A percentile compares a stretch with the other conserved stretches of the same genome.
These are phyloP conservation scores for Gobio occitaniae DNA, from an alignment of 2,797 vertebrate species.

Conservation along the genomic window DNA sequence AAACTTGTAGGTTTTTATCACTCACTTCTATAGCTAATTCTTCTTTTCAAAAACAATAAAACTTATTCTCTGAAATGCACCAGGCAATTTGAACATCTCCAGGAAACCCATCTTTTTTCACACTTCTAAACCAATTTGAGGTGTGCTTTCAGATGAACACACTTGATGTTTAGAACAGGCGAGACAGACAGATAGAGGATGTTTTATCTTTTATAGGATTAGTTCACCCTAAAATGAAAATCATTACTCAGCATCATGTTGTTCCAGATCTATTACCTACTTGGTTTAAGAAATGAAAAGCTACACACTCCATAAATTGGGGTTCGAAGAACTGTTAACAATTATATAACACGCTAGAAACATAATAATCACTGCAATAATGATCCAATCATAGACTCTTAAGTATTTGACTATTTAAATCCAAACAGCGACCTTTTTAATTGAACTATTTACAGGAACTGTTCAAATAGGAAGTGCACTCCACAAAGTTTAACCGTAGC, in stretches of 20 bases:
- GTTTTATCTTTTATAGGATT: not conserved
- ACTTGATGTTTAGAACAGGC: not conserved
- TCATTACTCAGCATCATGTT: not conserved
- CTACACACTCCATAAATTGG: too few species aligned
- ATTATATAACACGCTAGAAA: too few species aligned
- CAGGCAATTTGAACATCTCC: not conserved
- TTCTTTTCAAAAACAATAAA: not conserved
- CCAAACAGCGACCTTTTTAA: too few species aligned
- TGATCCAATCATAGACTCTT: too few species aligned
- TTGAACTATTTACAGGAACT: not conserved
- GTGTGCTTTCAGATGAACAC: not conserved
- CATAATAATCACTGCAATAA: too few species aligned
- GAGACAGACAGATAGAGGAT: not conserved
- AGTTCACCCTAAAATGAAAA: not conserved
- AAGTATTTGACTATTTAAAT: too few species aligned
- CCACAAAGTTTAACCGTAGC: slow-evolving; percentile 13
- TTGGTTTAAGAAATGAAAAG: too few species aligned
- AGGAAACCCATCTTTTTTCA: not conserved
- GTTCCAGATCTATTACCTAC: not conserved
- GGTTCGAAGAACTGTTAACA: too few species aligned
- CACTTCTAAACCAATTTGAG: not conserved
- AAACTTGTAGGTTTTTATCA: not conserved
- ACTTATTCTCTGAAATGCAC: not conserved
- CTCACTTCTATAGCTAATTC: not conserved
- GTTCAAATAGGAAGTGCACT: slow-evolving; percentile 1